phyloP scores from a whole-genome alignment of 2,888 invertebrate species.

The Dynastes maya region DNA sequence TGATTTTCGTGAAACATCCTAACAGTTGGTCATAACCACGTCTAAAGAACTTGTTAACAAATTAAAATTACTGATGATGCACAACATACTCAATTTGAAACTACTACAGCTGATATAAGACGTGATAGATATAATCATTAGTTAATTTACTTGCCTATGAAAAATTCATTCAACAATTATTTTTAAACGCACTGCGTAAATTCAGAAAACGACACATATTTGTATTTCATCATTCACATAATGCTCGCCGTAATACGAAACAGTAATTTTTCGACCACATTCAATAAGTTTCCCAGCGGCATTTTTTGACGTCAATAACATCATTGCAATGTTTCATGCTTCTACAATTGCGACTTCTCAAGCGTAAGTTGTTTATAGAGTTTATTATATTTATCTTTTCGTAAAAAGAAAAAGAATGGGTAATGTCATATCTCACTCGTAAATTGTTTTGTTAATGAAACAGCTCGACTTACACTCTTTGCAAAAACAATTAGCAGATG shows the following conservation, averaged over 20 bases:
- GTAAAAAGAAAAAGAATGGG: no score
- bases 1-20: no score
- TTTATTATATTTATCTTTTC: background rate
- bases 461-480: background rate
- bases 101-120: no score
- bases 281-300: background rate
- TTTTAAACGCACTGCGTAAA: no score
- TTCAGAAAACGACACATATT: no score
- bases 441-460: background rate
- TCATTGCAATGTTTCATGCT: background rate
- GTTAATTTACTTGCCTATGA: no score
- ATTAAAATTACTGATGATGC: no score
- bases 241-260: background rate
- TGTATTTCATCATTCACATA: background rate
- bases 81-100: no score
- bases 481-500: background rate
- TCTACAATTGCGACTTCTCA: background rate
- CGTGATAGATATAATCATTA: no score
- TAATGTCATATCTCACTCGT: background rate
- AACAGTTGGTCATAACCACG: no score
- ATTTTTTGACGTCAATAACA: conserved; percentile 4
- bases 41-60: no score
- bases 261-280: background rate
- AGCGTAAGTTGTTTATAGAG: background rate
- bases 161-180: no score